These are phyloP conservation scores for Heliconius ethilla DNA, from an alignment of 2,888 invertebrate species.

Conservation along the genomic window DNA sequence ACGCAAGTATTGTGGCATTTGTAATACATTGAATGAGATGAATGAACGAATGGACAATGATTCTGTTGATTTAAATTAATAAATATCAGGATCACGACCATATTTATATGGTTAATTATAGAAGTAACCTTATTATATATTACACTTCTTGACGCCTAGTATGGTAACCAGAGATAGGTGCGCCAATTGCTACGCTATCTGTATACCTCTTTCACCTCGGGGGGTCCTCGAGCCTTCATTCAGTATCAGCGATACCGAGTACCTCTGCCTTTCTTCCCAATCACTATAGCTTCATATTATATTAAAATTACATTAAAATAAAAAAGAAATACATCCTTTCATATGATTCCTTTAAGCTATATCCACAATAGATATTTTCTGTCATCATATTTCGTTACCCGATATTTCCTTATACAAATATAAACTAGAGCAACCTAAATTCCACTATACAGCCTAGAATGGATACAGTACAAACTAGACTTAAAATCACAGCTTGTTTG, in stretches of 20 bases:
- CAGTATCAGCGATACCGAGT: too few relatives aligned
- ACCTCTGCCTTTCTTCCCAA: not conserved
- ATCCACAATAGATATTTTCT: not conserved
- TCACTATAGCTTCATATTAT: not conserved
- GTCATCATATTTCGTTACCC: not conserved
- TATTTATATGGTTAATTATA: too few relatives aligned
- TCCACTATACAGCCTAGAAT: not conserved
- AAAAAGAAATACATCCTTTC: not conserved
- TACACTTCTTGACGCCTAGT: too few relatives aligned
- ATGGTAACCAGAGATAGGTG: too few relatives aligned
- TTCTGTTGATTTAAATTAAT: not conserved
- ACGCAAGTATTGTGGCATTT: not conserved
- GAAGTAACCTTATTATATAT: too few relatives aligned
- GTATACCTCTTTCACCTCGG: too few relatives aligned
- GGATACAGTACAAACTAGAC: not conserved
- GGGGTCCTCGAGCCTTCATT: too few relatives aligned
- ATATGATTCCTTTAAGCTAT: not conserved
- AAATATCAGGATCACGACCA: not conserved
- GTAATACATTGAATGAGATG: not conserved
- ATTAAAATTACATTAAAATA: not conserved
- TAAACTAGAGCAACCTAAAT: conserved; percentile 10
- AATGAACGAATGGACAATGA: not conserved
- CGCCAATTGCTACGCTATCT: too few relatives aligned
- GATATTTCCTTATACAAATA: not conserved
- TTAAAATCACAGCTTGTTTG: conserved; percentile 15